Evolutionary conservation across 2,888 invertebrate genomes (phyloP).

Genomic region (Homarus gammarus): DNA sequence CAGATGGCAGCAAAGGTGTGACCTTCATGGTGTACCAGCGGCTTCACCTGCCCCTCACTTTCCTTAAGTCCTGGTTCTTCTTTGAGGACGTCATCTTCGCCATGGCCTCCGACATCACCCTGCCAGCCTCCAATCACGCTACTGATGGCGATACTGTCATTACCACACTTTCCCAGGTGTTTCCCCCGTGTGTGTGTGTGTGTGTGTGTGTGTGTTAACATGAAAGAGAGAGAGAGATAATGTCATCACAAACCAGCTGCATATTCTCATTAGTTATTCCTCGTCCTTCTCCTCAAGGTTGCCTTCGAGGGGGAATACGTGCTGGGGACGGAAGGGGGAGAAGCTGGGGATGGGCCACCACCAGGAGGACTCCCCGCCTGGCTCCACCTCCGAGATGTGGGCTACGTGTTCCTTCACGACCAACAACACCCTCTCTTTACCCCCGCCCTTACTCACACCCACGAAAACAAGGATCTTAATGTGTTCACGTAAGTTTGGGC

Average conservation of each 20-base stretch:
- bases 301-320: constrained; percentile 15
- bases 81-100: constrained; percentile 64
- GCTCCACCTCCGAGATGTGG: constrained; percentile 26
- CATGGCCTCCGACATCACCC: constrained; percentile 52
- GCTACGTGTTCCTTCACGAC: constrained; percentile 27
- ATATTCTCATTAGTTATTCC: no score
- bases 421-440: background rate
- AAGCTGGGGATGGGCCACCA: background rate
- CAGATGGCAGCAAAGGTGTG: constrained; percentile 54
- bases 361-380: background rate
- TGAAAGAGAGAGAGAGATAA: no score
- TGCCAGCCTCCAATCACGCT: background rate
- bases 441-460: background rate
- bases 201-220: no score
- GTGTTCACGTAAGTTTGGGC: constrained; percentile 42
- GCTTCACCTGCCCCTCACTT: constrained; percentile 43
- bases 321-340: background rate
- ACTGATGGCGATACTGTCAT: constrained; percentile 33
- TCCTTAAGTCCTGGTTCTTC: constrained; percentile 69
- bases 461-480: background rate
- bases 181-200: no score
- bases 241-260: no score
- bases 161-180: constrained; percentile 58
- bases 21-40: constrained; percentile 59
- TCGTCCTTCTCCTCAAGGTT: constrained; percentile 22